phyloP scores from a whole-genome alignment of 2,888 invertebrate genomes.

The Noctua comes region DNA sequence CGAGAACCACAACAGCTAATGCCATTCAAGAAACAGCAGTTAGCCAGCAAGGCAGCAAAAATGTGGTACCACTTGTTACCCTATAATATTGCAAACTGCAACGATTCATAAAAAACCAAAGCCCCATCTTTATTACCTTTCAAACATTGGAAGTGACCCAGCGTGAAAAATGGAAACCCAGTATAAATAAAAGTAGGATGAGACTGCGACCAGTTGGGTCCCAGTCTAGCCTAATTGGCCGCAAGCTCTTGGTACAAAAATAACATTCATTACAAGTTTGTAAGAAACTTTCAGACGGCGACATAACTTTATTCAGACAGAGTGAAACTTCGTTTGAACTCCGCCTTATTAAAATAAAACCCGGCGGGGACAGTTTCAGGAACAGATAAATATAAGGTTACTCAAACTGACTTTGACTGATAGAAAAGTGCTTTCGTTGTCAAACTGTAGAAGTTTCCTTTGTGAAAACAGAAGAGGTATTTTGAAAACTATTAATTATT shows the following conservation, averaged over 20 bases:
- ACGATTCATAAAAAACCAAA: background rate
- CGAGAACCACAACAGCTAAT: background rate
- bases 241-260: background rate
- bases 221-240: background rate
- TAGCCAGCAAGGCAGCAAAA: background rate
- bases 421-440: background rate
- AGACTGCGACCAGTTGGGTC: background rate
- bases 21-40: background rate
- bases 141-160: background rate
- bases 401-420: background rate
- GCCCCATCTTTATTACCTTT: background rate
- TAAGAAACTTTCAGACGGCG: background rate
- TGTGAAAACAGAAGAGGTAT: background rate
- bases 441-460: background rate
- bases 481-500: background rate
- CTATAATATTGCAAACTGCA: background rate
- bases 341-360: conserved; percentile 6
- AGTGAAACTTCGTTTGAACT: conserved; percentile 6
- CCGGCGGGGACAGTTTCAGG: background rate
- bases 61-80: background rate
- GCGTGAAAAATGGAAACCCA: background rate
- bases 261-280: conserved; percentile 5
- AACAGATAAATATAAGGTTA: background rate
- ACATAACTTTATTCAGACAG: background rate
- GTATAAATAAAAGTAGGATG: background rate